Percentiles rank a stretch among this genome's conserved stretches.
Conservation (phyloP, 2,113 vertebrate species). For the Mixornis gularis region DNA sequence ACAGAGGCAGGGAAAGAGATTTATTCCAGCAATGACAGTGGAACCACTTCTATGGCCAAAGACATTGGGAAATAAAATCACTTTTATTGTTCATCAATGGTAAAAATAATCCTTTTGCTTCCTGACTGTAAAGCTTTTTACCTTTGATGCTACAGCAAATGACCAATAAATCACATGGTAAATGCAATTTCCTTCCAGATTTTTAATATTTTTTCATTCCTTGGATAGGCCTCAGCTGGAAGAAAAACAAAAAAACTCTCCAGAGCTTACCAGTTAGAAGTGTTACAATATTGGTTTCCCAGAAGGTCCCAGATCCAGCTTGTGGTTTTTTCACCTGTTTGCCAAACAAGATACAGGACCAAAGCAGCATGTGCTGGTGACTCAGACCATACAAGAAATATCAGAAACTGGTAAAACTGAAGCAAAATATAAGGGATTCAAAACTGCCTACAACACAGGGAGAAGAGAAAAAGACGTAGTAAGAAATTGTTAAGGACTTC, state of each 20-base stretch:
- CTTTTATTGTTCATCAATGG: not conserved
- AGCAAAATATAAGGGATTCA: not conserved
- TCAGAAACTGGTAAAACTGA: not conserved
- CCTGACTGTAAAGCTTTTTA: not conserved
- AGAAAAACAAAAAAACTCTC: slow-evolving; percentile 3
- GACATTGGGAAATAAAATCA: slow-evolving; percentile 9
- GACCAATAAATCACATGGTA: slow-evolving; percentile 12
- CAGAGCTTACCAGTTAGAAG: not conserved
- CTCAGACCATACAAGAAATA: not conserved
- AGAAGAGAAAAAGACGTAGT: not conserved
- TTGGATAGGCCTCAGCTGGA: not conserved
- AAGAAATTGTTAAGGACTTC: not conserved
- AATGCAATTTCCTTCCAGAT: slow-evolving; percentile 21
- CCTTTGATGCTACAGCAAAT: not conserved
- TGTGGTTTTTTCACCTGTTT: not conserved
- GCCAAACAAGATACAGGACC: not conserved
- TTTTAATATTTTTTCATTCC: slow-evolving; percentile 44
- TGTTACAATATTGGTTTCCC: not conserved
- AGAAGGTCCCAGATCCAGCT: not conserved
- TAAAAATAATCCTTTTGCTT: not conserved
- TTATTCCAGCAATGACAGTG: slow-evolving; percentile 23
- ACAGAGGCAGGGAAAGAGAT: not conserved
- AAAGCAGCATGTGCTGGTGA: not conserved
- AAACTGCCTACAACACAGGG: not conserved
- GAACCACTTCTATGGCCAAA: slow-evolving; percentile 8